Conservation (phyloP, 2,113 vertebrate genomes). For the Tretioscincus oriximinensis region DNA sequence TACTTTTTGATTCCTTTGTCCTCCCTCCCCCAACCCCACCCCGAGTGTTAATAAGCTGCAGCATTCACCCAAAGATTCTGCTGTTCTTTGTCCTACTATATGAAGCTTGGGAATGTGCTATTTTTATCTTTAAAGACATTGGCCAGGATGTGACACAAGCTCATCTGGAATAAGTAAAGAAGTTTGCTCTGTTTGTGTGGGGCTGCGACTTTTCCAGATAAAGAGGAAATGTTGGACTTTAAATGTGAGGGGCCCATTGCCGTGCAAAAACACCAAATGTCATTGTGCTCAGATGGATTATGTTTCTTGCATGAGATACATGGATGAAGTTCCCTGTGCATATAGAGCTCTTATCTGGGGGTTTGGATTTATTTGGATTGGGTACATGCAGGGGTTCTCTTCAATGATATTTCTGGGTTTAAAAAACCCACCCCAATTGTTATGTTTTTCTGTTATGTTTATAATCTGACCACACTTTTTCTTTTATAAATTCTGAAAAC, state of each 20-base stretch:
- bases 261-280: neutral
- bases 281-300: slow-evolving; percentile 4
- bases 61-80: slow-evolving; percentile 18
- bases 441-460: slow-evolving; percentile 19
- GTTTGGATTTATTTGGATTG: slow-evolving; percentile 12
- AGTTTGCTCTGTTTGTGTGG: neutral
- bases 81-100: slow-evolving; percentile 12
- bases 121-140: slow-evolving; percentile 17
- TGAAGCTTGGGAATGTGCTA: slow-evolving; percentile 13
- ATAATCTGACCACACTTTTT: slow-evolving; percentile 1
- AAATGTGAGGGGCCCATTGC: neutral
- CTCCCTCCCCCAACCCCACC: neutral
- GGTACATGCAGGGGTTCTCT: neutral
- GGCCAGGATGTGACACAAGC: neutral
- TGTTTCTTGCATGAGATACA: neutral
- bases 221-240: neutral
- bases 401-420: slow-evolving; percentile 12
- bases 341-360: neutral
- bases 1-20: slow-evolving; percentile 8
- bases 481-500: slow-evolving; percentile 22
- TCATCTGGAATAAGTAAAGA: slow-evolving; percentile 21
- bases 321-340: slow-evolving; percentile 1
- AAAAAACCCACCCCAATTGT: neutral
- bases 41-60: slow-evolving; percentile 2
- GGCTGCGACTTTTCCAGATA: slow-evolving; percentile 15